Evolutionary conservation across 2,888 invertebrate species (phyloP).

Genomic region (Bhutanitis thaidina): DNA sequence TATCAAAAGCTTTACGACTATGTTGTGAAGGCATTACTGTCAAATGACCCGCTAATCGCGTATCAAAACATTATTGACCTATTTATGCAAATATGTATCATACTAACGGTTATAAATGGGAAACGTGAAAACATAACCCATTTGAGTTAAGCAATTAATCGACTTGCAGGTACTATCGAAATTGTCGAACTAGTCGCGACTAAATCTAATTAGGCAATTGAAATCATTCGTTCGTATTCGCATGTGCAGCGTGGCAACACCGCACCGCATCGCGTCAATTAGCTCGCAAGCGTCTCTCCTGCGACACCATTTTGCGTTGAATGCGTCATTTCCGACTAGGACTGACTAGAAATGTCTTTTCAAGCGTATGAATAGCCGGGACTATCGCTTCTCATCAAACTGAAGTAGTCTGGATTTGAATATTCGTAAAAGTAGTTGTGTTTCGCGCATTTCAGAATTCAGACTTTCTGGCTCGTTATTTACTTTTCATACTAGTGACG

Average conservation of each 20-base stretch:
- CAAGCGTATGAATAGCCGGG: constrained; percentile 28
- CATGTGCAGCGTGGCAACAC: constrained; percentile 27
- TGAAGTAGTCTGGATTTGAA: constrained; percentile 7
- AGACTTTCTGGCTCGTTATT: too few relatives aligned
- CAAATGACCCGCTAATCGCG: too few relatives aligned
- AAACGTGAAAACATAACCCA: constrained; percentile 32
- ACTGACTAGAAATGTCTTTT: constrained; percentile 33
- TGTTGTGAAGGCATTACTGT: too few relatives aligned
- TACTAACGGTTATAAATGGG: constrained; percentile 31
- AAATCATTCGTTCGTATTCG: constrained; percentile 40
- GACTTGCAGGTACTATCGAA: constrained; percentile 29
- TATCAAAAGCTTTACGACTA: too few relatives aligned
- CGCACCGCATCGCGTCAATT: constrained; percentile 47
- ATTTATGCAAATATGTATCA: too few relatives aligned
- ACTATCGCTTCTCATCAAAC: constrained; percentile 14
- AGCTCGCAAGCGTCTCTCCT: constrained; percentile 31
- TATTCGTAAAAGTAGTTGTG: neutral
- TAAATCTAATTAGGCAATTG: constrained; percentile 64
- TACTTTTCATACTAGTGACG: too few relatives aligned
- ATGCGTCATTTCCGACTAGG: constrained; percentile 31
- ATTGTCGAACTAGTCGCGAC: constrained; percentile 27
- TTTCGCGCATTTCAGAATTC: too few relatives aligned
- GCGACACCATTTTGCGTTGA: constrained; percentile 28
- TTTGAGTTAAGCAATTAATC: constrained; percentile 38
- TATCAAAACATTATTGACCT: too few relatives aligned